These are phyloP conservation scores for Altica lythri DNA, from an alignment of 2,888 invertebrate genomes.

Conservation along the genomic window DNA sequence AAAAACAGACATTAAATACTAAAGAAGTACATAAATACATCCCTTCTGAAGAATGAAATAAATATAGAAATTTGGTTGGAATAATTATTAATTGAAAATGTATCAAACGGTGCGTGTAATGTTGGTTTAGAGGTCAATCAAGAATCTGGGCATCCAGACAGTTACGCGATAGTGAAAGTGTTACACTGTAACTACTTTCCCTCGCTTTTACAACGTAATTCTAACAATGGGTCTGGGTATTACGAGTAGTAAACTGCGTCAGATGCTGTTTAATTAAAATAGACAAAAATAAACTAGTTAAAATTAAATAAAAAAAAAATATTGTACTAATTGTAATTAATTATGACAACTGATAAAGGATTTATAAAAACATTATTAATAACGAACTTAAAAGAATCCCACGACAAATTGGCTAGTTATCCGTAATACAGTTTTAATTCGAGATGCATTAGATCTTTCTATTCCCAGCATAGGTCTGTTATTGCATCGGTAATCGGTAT, in stretches of 20 bases:
- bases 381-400: too few relatives aligned
- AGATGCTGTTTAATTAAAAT: constrained; percentile 10
- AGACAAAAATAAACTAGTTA: too few relatives aligned
- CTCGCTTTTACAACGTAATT: constrained; percentile 55
- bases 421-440: constrained; percentile 38
- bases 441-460: constrained; percentile 43
- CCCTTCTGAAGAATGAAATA: not conserved
- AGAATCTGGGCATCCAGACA: constrained; percentile 44
- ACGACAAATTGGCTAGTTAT: constrained; percentile 22
- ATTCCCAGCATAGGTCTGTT: constrained; percentile 49
- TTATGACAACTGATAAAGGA: too few relatives aligned
- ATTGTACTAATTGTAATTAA: too few relatives aligned
- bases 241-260: constrained; percentile 24
- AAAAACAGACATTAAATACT: too few relatives aligned
- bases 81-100: constrained; percentile 19
- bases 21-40: too few relatives aligned
- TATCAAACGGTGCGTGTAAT: constrained; percentile 31
- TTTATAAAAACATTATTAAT: too few relatives aligned
- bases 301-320: too few relatives aligned
- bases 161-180: constrained; percentile 59
- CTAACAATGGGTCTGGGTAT: constrained; percentile 48
- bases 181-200: constrained; percentile 57
- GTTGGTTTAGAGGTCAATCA: constrained; percentile 41
- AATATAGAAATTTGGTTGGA: not conserved
- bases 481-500: constrained; percentile 55